phyloP scores from a whole-genome alignment of 2,113 vertebrate species.

The Salvelinus fontinalis region DNA sequence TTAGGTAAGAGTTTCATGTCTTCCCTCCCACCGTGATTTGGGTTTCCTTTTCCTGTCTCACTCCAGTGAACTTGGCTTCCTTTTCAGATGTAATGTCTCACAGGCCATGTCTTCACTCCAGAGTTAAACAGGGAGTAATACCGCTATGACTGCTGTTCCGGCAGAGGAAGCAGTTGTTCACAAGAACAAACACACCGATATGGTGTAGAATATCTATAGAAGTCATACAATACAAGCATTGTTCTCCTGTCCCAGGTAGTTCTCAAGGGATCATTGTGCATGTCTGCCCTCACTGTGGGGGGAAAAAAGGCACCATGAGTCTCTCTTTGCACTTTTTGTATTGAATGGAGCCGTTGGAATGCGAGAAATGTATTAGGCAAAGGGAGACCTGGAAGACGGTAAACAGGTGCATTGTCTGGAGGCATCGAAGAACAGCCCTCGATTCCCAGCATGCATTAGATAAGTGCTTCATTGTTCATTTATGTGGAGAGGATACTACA shows the following conservation, averaged over 20 bases:
- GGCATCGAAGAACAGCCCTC: slow-evolving; percentile 54
- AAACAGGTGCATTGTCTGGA: slow-evolving; percentile 72
- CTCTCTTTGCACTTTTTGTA: slow-evolving; percentile 70
- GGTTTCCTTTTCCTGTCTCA: slow-evolving; percentile 21
- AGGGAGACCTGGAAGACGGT: slow-evolving; percentile 64
- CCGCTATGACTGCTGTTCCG: slow-evolving; percentile 41
- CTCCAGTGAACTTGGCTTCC: too few species aligned
- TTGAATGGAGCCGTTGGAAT: slow-evolving; percentile 70
- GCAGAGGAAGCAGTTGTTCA: slow-evolving; percentile 59
- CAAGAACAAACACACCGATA: slow-evolving; percentile 53
- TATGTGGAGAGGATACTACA: slow-evolving; percentile 30
- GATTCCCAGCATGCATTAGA: slow-evolving; percentile 55
- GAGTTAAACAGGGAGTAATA: slow-evolving; percentile 35
- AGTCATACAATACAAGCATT: slow-evolving; percentile 66
- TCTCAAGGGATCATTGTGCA: slow-evolving; percentile 68
- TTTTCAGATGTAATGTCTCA: slow-evolving; percentile 21
- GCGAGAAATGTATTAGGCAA: slow-evolving; percentile 73
- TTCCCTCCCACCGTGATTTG: slow-evolving; percentile 40
- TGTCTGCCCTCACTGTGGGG: slow-evolving; percentile 48
- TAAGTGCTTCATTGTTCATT: slow-evolving; percentile 60
- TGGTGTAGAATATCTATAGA: slow-evolving; percentile 61
- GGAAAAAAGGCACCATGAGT: slow-evolving; percentile 38
- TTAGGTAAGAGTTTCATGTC: slow-evolving; percentile 38
- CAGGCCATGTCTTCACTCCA: slow-evolving; percentile 35
- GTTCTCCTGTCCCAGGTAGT: slow-evolving; percentile 64